Evolutionary conservation across 2,113 vertebrate genomes (phyloP).

Genomic region (Oceanodroma tethys): DNA sequence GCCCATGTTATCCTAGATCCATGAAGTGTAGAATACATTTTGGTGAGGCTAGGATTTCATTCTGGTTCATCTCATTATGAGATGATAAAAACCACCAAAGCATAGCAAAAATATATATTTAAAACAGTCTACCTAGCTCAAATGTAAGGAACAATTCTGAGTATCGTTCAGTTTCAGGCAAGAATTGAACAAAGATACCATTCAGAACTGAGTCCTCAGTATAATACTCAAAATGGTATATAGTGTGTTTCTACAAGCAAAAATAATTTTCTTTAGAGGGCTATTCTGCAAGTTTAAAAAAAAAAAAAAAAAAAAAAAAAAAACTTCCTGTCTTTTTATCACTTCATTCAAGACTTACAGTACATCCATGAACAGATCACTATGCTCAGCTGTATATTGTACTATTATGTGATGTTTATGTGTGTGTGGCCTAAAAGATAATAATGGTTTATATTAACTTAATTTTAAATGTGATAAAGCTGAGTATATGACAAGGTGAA

Average conservation of each 20-base stretch:
- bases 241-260: not conserved
- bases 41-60: not conserved
- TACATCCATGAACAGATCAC: not conserved
- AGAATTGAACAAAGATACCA: not conserved
- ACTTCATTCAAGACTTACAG: not conserved
- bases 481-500: not conserved
- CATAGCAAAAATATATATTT: not conserved
- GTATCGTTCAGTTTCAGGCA: not conserved
- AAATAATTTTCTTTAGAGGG: not conserved
- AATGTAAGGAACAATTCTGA: not conserved
- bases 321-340: not conserved
- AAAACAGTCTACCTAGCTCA: not conserved
- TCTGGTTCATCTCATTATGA: not conserved
- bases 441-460: not conserved
- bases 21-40: not conserved
- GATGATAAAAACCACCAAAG: not conserved
- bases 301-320: not conserved
- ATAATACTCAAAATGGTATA: not conserved
- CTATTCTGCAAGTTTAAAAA: not conserved
- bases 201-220: not conserved
- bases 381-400: not conserved
- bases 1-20: not conserved
- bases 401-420: not conserved
- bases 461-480: not conserved
- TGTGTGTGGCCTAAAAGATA: not conserved